Base-by-base conservation (phyloP, 1,140 invertebrate species). In the Brachystomella parvula region DNA sequence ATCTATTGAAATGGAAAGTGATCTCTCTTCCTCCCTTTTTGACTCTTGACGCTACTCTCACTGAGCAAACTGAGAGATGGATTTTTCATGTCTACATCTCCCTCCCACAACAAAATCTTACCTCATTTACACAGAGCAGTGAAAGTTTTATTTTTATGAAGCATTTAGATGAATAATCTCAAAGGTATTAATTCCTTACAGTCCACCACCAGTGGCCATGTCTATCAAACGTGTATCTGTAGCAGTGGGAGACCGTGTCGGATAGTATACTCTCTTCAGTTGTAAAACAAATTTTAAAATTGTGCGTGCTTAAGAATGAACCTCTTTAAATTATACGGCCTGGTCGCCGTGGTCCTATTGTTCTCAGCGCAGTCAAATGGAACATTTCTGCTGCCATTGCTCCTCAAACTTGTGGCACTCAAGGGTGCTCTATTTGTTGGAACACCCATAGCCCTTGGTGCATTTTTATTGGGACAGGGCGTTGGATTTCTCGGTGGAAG, bases 401-500 rank as follows among this genome's bases (percentile, higher is more conserved):
- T 73, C 1, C 28, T 73, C 6, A 73, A 73, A 47, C 21, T 73
- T 15, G 59, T 73, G 0, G 39, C 65, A 39, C 57, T 73, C 21
- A 72, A 73, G 63, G 71, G 71, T 19, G 71, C 69, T 2, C 61
- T 73, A 9, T 70, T 73, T 33, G 64, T 73, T 39, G 60, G 61
- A 3, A 68, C 69, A 62, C 71, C 71, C 9, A 33, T 73, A 3
- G 64, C 66, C 6, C 67, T 73, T 17, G 71, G 71, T 15, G 28
- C 64, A 1, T 73, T 70, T 59, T 63, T 73, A 32, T 56, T 73
- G 61, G 71, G 71, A 19, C 71, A 73, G 62, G 71, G 71, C 3
- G 56, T 73, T 60, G 71, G 71, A 32, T 73, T 73, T 31, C 67
- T 73, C 31, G 69, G 61, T 21, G 71, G 71, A 21, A 66, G 66